Conservation (phyloP, 2,113 vertebrate genomes). For the Sylvilagus bachmani region DNA sequence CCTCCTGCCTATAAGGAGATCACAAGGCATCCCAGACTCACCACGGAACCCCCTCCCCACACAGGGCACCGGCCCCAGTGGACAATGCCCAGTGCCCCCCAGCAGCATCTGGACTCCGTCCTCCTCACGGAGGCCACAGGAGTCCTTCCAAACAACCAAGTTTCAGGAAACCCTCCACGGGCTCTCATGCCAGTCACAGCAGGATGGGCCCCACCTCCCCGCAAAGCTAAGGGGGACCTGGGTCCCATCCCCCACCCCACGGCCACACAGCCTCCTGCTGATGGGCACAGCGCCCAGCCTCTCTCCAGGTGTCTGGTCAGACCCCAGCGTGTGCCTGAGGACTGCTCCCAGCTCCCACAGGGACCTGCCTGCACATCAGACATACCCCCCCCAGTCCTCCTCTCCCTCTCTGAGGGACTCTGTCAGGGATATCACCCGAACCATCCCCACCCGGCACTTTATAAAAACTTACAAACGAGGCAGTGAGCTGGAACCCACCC, state of each 20-base stretch:
- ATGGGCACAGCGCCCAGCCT: fast-evolving
- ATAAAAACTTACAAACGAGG: background rate
- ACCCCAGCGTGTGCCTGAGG: background rate
- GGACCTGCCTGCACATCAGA: background rate
- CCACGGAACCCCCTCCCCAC: background rate
- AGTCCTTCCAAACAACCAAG: background rate
- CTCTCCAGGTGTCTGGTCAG: background rate
- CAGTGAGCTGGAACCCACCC: too few relatives aligned
- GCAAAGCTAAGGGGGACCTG: background rate
- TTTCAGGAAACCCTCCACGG: background rate
- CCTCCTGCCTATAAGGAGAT: fast-evolving
- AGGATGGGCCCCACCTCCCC: background rate
- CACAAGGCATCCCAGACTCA: background rate
- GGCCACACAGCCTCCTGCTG: background rate
- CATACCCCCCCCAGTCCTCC: fast-evolving
- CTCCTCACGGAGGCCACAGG: fast-evolving
- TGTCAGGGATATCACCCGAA: fast-evolving
- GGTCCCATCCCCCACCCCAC: fast-evolving
- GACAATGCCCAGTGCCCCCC: too few relatives aligned
- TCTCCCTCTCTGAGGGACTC: background rate
- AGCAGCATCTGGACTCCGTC: too few relatives aligned
- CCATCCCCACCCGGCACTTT: background rate
- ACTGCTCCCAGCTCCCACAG: too few relatives aligned
- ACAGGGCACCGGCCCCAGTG: background rate
- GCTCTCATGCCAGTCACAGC: background rate